phyloP scores from a whole-genome alignment of 2,797 vertebrate genomes.

The Emys orbicularis region DNA sequence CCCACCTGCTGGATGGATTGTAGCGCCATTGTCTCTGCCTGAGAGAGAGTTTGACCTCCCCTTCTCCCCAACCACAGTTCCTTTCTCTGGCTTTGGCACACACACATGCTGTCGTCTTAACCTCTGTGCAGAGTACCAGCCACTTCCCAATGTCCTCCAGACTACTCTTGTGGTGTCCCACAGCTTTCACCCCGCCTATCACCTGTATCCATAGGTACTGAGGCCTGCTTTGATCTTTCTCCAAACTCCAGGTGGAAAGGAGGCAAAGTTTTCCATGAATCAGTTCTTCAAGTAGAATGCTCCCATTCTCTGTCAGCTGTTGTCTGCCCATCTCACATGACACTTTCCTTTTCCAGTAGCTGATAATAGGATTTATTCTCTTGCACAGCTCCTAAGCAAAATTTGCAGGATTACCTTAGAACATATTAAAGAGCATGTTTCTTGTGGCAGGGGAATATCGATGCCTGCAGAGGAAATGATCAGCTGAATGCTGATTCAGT shows the following conservation, averaged over 20 bases:
- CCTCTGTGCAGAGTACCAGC: background rate
- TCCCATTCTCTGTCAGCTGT: background rate
- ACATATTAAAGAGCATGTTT: background rate
- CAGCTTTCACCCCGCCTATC: background rate
- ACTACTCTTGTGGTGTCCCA: background rate
- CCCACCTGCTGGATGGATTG: background rate
- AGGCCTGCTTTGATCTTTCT: background rate
- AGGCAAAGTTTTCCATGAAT: background rate
- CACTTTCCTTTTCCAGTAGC: constrained; percentile 11
- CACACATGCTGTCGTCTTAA: background rate
- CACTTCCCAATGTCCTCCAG: background rate
- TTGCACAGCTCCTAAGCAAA: background rate
- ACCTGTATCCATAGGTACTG: background rate
- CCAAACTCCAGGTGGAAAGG: background rate
- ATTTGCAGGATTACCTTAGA: background rate
- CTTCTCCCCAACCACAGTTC: too few species aligned
- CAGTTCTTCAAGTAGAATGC: background rate
- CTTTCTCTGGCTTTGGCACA: background rate
- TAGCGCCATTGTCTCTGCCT: background rate
- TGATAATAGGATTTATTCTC: background rate
- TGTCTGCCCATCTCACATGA: background rate
- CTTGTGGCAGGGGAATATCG: background rate
- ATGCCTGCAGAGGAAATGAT: background rate
- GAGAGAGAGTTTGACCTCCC: background rate
- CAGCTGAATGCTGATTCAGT: background rate